Conservation (phyloP, 2,113 vertebrate species). For the Oxygymnocypris stewartii region DNA sequence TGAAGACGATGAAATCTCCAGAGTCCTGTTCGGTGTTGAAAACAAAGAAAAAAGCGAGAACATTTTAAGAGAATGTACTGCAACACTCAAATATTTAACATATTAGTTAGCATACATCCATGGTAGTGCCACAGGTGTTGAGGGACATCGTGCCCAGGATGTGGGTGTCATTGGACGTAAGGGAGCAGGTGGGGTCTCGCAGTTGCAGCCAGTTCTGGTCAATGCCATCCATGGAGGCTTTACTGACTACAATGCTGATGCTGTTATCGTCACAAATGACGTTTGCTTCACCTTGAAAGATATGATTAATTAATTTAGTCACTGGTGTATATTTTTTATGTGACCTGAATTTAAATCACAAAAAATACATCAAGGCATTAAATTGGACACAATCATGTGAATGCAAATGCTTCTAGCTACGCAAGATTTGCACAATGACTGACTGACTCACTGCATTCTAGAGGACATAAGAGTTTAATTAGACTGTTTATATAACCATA, state of each 20-base stretch:
- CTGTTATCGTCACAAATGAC: conserved; percentile 61
- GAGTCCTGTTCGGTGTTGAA: too few species aligned
- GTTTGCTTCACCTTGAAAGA: conserved; percentile 56
- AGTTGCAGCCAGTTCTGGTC: conserved; percentile 66
- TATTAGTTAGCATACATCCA: conserved; percentile 61
- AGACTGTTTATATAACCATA: too few species aligned
- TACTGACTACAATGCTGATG: conserved; percentile 66
- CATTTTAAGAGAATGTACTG: background rate
- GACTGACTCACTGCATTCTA: background rate
- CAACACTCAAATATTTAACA: background rate
- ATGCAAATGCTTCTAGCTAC: background rate
- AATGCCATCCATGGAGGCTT: conserved; percentile 65
- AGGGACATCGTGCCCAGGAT: conserved; percentile 67
- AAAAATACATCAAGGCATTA: background rate
- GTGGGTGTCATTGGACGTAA: conserved; percentile 70
- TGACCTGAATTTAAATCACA: background rate
- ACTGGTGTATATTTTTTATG: background rate
- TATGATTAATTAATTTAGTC: background rate
- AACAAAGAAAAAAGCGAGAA: background rate
- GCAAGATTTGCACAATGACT: background rate
- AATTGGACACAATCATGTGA: background rate
- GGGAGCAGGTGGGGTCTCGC: conserved; percentile 66
- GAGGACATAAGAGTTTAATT: background rate
- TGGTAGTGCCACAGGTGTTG: conserved; percentile 70
- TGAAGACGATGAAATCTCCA: conserved; percentile 69